Conservation (phyloP, 2,797 vertebrate species). For the Myotis planiceps region DNA sequence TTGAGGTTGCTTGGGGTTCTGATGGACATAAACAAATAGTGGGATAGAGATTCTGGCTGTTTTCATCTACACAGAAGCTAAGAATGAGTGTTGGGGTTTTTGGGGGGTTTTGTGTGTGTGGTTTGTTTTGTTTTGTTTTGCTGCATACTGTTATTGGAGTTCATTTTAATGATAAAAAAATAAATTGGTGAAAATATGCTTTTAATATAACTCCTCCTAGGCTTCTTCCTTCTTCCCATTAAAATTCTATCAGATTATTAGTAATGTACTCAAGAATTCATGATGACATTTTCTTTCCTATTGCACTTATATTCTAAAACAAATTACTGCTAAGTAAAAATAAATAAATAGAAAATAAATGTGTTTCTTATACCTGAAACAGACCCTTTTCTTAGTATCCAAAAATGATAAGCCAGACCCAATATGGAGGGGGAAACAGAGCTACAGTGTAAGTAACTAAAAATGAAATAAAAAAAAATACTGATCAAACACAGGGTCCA, state of each 20-base stretch:
- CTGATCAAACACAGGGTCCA: background rate
- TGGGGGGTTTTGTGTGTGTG: no score
- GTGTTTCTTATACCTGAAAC: slow-evolving; percentile 13
- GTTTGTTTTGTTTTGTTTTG: background rate
- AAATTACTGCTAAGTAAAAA: background rate
- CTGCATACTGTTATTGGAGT: background rate
- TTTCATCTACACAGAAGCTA: background rate
- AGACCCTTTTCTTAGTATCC: slow-evolving; percentile 1
- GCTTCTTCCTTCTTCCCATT: slow-evolving; percentile 7
- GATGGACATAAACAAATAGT: background rate
- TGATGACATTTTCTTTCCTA: background rate
- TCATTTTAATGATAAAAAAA: slow-evolving; percentile 44
- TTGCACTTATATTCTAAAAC: slow-evolving; percentile 24
- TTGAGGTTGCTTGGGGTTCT: background rate
- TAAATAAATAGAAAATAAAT: background rate
- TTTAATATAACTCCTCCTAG: background rate
- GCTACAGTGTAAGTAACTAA: background rate
- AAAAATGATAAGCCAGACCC: slow-evolving; percentile 39
- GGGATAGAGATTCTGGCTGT: background rate
- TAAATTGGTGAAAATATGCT: slow-evolving; percentile 11
- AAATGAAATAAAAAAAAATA: background rate
- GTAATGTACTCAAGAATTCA: background rate
- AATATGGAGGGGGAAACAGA: background rate
- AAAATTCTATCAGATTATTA: slow-evolving; percentile 60
- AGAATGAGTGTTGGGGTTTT: background rate